Conservation (phyloP, 2,888 invertebrate genomes). For the Eurytoma adleriae region DNA sequence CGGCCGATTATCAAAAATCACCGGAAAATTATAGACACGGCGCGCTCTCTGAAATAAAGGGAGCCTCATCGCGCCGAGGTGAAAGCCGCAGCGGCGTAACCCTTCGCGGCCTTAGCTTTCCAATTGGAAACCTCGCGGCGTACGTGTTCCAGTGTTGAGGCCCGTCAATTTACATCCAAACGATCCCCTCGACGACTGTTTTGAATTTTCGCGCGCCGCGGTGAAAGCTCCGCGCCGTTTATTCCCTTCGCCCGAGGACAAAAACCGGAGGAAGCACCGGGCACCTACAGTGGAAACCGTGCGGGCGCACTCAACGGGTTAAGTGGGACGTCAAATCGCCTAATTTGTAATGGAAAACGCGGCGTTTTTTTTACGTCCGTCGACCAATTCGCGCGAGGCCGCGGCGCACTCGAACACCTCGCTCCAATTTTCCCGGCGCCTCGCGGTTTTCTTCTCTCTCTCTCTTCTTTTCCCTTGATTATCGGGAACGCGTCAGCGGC, state of each 20-base stretch:
- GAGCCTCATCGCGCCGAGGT: slow-evolving; percentile 8
- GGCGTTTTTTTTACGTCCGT: not conserved
- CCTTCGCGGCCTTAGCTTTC: slow-evolving; percentile 42
- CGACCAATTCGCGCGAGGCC: not conserved
- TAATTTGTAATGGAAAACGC: slow-evolving; percentile 23
- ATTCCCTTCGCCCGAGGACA: not conserved
- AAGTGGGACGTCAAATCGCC: slow-evolving; percentile 12
- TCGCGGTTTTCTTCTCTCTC: not conserved
- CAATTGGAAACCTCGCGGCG: slow-evolving; percentile 29
- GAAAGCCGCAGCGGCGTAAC: slow-evolving; percentile 38
- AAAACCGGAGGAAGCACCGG: not conserved
- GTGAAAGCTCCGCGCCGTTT: not conserved
- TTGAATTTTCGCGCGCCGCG: slow-evolving; percentile 49
- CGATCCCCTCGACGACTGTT: slow-evolving; percentile 27
- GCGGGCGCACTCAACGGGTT: not conserved
- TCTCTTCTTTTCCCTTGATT: not conserved
- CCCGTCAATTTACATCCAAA: slow-evolving; percentile 41
- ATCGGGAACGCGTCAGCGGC: not conserved
- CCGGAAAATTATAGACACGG: not conserved
- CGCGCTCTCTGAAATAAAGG: not conserved
- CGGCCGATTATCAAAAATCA: slow-evolving; percentile 14
- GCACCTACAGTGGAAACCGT: not conserved
- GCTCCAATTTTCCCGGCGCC: slow-evolving; percentile 15
- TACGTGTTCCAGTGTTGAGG: not conserved
- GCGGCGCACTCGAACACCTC: slow-evolving; percentile 8